Evolutionary conservation across 2,797 vertebrate species (phyloP).

Genomic region (Simalia tracyae): DNA sequence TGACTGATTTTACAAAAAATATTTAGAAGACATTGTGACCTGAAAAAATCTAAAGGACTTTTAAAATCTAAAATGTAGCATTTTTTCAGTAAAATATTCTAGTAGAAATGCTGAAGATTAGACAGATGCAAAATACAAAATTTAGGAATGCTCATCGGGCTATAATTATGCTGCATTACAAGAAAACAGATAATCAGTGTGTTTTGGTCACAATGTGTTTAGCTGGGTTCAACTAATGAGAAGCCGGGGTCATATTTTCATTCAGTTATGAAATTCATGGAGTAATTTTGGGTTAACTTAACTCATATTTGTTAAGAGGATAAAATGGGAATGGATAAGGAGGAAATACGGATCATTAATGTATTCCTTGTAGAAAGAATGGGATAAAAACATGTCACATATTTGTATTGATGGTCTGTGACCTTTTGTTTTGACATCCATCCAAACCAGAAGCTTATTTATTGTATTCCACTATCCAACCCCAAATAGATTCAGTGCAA

Average conservation of each 20-base stretch:
- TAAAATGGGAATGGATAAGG: too few species aligned
- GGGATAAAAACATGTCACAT: neutral
- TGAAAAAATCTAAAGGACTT: neutral
- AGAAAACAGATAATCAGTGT: neutral
- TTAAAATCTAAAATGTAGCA: neutral
- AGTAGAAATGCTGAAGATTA: neutral
- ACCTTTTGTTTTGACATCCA: neutral
- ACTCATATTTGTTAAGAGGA: neutral
- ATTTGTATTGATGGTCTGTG: neutral
- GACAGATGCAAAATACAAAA: neutral
- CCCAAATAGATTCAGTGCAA: neutral
- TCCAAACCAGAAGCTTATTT: neutral
- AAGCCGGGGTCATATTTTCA: neutral
- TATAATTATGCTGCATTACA: too few species aligned
- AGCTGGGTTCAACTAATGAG: neutral
- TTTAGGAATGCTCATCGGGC: neutral
- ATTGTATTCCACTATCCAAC: neutral
- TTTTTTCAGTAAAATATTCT: neutral
- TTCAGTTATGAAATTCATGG: neutral
- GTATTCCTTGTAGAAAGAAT: neutral
- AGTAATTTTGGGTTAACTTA: neutral
- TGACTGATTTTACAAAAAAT: conserved; percentile 51
- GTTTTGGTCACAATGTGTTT: neutral
- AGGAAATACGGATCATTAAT: neutral
- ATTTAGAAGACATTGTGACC: neutral